Base-by-base conservation (phyloP, 2,888 invertebrate species). In the Synanthedon formicaeformis region DNA sequence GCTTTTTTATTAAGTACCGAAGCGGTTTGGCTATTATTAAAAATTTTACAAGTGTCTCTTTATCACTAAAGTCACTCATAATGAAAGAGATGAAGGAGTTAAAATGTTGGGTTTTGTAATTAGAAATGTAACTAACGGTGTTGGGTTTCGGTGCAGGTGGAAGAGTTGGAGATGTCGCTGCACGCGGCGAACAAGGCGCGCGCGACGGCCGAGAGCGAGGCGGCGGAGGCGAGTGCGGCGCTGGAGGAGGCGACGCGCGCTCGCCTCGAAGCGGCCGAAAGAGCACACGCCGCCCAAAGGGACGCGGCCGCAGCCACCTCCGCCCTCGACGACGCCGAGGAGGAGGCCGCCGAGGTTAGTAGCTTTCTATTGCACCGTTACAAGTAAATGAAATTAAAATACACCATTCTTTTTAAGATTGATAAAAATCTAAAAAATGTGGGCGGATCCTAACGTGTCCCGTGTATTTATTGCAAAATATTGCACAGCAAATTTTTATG, bases 261-360 rank as follows among this genome's bases (percentile, higher is more conserved):
- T 34, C 89, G 93, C 55, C 89, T 90, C 60, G 96, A 97, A 60
- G 94, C 94, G 0, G 96, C 97, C 61, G 95, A 96, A 60, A 90
- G 93, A 4, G 86, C 86, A 14, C 64, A 78, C n/a, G 45, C 71
- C 0, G 90, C 91, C 18, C 88, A 93, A 11, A 88, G 50, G 6
- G 50, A 50, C 40, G 50, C 50, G n/a, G 56, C 94, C 96, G 69
- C 90, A 92, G 0, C 96, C 0, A 92, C 94, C 60, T 90, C 93
- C 8, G 94, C 94, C 74, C 88, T 97, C 13, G 97, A 98, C 67
- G 98, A 98, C 71, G 95, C 96, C 51, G 97, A 98, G 74, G 97
- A 98, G 68, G 97, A 98, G 74, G 89, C 96, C 54, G 92, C 94
- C 0, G 96, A 96, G 79, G 90, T 90, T 65, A 41, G 5, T 4